Evolutionary conservation across 1,140 invertebrate species (phyloP).

Genomic region (Drosophila oshimai): DNA sequence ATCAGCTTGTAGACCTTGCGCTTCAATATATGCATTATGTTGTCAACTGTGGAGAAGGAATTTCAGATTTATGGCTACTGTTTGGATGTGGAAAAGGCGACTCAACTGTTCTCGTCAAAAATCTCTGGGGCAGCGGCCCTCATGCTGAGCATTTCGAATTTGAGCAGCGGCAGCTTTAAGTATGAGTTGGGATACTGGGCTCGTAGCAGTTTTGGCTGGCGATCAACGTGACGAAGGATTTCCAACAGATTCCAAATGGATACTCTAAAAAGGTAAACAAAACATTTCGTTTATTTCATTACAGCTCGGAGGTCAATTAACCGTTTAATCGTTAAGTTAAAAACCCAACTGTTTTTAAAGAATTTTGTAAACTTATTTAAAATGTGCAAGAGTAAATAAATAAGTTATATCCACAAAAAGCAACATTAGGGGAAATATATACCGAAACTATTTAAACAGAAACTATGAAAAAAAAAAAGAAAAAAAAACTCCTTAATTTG

Average conservation of each 20-base stretch:
- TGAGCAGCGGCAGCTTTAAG: slow-evolving; percentile 69
- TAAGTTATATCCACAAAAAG: too few relatives aligned
- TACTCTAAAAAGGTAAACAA: slow-evolving; percentile 33
- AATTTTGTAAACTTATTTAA: too few relatives aligned
- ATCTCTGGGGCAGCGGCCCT: slow-evolving; percentile 65
- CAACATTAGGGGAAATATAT: too few relatives aligned
- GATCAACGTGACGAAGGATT: slow-evolving; percentile 68
- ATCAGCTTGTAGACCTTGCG: slow-evolving; percentile 70
- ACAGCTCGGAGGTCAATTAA: too few relatives aligned
- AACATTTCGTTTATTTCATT: too few relatives aligned
- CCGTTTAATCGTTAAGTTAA: too few relatives aligned
- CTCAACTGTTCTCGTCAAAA: slow-evolving; percentile 75
- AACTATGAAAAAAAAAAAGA: not conserved
- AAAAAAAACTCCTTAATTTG: not conserved
- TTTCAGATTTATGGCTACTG: not conserved
- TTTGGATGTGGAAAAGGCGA: not conserved
- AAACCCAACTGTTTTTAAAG: too few relatives aligned
- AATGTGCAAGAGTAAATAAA: too few relatives aligned
- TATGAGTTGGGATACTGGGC: slow-evolving; percentile 70
- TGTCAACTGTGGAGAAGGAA: slow-evolving; percentile 48
- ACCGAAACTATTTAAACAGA: too few relatives aligned
- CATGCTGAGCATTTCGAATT: slow-evolving; percentile 77
- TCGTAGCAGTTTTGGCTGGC: slow-evolving; percentile 47
- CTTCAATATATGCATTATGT: slow-evolving; percentile 61
- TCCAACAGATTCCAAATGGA: slow-evolving; percentile 70